Conservation (phyloP, 92 coral and sea anemone genomes). For the Palythoa caribaeorum region DNA sequence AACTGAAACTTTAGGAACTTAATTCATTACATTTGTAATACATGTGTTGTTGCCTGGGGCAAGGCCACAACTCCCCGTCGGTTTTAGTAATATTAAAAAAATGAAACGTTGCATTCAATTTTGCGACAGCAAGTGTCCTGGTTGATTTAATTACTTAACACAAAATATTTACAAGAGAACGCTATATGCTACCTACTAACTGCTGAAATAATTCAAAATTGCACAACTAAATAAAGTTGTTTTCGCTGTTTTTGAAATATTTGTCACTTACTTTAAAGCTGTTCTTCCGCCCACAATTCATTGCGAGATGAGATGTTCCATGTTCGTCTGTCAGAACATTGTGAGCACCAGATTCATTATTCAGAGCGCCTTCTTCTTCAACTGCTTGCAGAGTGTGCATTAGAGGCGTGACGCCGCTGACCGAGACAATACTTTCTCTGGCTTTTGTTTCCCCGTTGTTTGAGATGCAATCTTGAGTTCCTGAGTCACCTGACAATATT, state of each 20-base stretch:
- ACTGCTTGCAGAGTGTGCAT: conserved; percentile 2
- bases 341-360: neutral
- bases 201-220: no score
- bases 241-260: neutral
- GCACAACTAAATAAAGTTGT: no score
- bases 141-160: no score
- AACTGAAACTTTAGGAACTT: no score
- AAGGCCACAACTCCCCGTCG: no score
- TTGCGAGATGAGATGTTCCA: neutral
- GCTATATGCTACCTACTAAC: no score
- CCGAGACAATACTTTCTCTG: conserved; percentile 23
- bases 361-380: neutral
- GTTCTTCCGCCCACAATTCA: neutral
- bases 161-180: no score
- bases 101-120: no score
- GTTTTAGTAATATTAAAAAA: no score
- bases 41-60: no score
- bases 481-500: neutral
- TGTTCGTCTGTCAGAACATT: neutral
- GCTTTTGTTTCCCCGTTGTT: neutral
- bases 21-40: no score
- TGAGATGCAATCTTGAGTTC: neutral
- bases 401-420: conserved; percentile 34
- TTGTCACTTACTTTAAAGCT: conserved; percentile 14
- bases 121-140: no score